Conservation (phyloP, 2,888 invertebrate genomes). For the Caenorhabditis afra region DNA sequence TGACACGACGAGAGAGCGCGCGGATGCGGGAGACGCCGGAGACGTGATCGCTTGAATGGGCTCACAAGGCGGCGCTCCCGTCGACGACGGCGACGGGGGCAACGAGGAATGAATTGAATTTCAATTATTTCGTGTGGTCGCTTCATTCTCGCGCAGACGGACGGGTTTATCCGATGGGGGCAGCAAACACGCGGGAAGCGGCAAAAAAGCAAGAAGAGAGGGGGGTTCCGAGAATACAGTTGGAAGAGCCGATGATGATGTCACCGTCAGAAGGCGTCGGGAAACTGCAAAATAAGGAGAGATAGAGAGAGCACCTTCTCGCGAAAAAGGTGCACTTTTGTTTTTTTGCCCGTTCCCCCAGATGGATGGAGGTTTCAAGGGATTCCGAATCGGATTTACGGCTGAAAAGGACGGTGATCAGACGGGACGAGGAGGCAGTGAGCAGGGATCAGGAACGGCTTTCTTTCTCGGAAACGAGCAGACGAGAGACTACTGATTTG, state of each 20-base stretch:
- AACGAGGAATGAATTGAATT: constrained; percentile 50
- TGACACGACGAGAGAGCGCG: constrained; percentile 38
- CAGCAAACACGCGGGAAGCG: not conserved
- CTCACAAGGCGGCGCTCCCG: constrained; percentile 21
- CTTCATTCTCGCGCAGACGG: constrained; percentile 23
- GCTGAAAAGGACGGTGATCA: too few species aligned
- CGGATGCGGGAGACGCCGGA: constrained; percentile 8
- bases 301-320: too few species aligned
- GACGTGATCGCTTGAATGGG: constrained; percentile 50
- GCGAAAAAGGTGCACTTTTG: too few species aligned
- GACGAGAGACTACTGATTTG: too few species aligned
- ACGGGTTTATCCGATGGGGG: constrained; percentile 46
- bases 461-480: too few species aligned
- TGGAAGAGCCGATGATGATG: not conserved
- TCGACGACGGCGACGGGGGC: not conserved
- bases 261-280: not conserved
- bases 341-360: too few species aligned
- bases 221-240: constrained; percentile 8
- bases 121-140: constrained; percentile 49
- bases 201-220: constrained; percentile 1
- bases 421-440: too few species aligned
- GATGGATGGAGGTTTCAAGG: too few species aligned
- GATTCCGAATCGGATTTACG: too few species aligned
- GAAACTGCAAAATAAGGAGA: too few species aligned
- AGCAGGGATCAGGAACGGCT: too few species aligned